Evolutionary conservation across 2,113 vertebrate species (phyloP).

Genomic region (Anseranas semipalmata): DNA sequence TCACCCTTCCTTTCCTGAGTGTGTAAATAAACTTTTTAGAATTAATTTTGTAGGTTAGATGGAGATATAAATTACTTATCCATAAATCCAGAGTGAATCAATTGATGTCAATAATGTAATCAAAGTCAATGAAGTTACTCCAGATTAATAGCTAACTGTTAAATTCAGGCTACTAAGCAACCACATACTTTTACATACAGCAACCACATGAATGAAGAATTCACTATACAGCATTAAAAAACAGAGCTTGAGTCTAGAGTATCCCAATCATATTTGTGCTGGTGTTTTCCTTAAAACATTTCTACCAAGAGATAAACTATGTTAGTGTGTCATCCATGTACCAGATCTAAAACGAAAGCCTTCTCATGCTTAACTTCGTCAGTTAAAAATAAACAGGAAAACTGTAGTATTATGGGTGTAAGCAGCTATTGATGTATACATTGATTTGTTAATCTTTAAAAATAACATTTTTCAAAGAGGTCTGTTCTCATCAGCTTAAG

Average conservation of each 20-base stretch:
- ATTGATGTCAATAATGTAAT: background rate
- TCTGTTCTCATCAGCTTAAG: background rate
- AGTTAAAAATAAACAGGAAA: background rate
- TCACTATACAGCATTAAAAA: background rate
- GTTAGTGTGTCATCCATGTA: background rate
- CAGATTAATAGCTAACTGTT: background rate
- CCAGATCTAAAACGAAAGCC: background rate
- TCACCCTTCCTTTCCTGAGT: fast-evolving
- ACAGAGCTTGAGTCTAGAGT: background rate
- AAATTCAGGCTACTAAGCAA: background rate
- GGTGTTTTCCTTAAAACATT: background rate
- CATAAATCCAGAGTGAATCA: background rate
- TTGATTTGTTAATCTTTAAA: background rate
- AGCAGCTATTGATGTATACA: background rate
- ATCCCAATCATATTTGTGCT: background rate
- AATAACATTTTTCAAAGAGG: background rate
- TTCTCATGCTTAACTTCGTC: background rate
- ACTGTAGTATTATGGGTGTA: background rate
- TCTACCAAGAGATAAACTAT: background rate
- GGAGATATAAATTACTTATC: background rate
- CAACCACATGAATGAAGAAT: background rate
- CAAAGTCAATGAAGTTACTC: background rate
- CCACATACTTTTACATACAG: background rate
- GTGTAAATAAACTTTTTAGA: background rate
- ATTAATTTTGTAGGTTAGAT: background rate